Base-by-base conservation (phyloP, 1,140 invertebrate genomes). In the Ptiloglossa arizonensis region DNA sequence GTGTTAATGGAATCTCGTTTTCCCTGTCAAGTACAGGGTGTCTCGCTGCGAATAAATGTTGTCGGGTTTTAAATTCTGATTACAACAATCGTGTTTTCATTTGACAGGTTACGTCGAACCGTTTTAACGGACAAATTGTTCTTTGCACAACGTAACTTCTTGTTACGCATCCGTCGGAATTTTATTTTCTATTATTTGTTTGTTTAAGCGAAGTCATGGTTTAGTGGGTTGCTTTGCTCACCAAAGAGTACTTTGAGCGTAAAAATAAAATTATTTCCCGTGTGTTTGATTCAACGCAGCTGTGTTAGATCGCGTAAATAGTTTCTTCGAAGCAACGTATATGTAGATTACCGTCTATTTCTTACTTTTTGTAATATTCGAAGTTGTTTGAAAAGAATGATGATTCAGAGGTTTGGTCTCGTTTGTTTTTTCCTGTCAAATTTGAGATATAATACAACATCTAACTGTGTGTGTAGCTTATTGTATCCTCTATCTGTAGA, bases 241-340 rank as follows among this genome's bases (percentile, higher is more conserved):
- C 32, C 22, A 22, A 52, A 46, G 35, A 68, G 22, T 46, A 5
- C 13, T 35, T 19, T 4, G n/a, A 32, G 11, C 5, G 48, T 15
- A 22, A 54, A 68, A 68, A 68, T 68, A 68, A 68, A 68, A 68
- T 67, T 67, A 19, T 19, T 17, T 6, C n/a, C 6, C 41, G 6
- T 27, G 46, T 5, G 46, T 50, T 50, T 50, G 17, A 50, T 50
- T 50, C 19, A 50, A 19, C 46, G 19, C 46, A 2, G 5, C 46
- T n/a, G 19, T 50, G 62, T 24, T 22, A 38, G 17, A 17, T 13
- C 15, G 2, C 24, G 32, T 38, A 67, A 67, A 52, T 29, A 35
- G 27, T 68, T 52, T 24, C 3, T 38, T 38, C 19, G 2, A 0
- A 2, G 22, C n/a, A 38, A 54, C 22, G 35, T 5, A 0, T 15